Conservation (phyloP, 2,797 vertebrate genomes). For the Acrocephalus scirpaceus region DNA sequence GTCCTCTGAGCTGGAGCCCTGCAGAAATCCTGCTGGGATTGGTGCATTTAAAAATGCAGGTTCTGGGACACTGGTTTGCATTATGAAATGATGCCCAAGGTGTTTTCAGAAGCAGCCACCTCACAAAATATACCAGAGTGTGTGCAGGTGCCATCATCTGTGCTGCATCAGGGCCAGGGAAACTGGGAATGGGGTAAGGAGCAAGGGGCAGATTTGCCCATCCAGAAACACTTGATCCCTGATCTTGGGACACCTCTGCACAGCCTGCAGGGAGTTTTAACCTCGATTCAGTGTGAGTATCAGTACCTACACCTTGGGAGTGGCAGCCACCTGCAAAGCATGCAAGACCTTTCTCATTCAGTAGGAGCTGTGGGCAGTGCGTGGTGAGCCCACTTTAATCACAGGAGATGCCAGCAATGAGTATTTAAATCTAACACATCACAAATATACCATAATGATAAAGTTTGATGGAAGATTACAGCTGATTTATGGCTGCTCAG, state of each 20-base stretch:
- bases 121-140: background rate
- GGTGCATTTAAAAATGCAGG: background rate
- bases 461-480: background rate
- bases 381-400: background rate
- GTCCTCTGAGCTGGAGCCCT: background rate
- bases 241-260: accelerated
- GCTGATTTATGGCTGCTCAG: background rate
- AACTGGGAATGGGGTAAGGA: background rate
- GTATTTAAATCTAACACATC: background rate
- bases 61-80: background rate
- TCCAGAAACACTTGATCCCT: background rate
- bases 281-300: accelerated
- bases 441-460: background rate
- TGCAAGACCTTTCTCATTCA: background rate
- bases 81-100: background rate
- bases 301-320: background rate
- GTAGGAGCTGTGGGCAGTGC: background rate
- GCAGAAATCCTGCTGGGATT: background rate
- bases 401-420: background rate
- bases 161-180: background rate
- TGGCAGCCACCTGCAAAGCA: background rate
- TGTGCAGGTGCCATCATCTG: background rate
- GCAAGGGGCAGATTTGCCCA: background rate
- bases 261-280: background rate
- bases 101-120: background rate